phyloP scores from a whole-genome alignment of 2,888 invertebrate species.

The Terebella lapidaria region DNA sequence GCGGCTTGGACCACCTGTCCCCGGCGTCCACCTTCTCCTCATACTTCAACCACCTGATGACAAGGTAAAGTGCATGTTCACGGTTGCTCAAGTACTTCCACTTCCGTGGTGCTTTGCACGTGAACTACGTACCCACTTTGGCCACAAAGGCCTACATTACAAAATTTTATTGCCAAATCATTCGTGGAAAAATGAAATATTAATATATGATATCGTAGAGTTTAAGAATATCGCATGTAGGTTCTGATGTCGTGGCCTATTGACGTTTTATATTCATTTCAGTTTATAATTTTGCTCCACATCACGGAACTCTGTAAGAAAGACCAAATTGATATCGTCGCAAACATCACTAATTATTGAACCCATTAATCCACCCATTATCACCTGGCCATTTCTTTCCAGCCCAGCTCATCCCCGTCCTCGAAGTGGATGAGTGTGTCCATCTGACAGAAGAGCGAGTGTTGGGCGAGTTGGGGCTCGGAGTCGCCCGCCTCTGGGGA shows the following conservation, averaged over 20 bases:
- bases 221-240: too few relatives aligned
- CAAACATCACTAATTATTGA: too few relatives aligned
- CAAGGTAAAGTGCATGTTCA: background rate
- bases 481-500: background rate
- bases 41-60: conserved; percentile 57
- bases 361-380: too few relatives aligned
- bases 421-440: conserved; percentile 25
- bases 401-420: conserved; percentile 19
- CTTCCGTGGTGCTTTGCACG: background rate
- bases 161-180: too few relatives aligned
- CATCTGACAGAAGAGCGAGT: conserved; percentile 27
- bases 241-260: too few relatives aligned
- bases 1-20: conserved; percentile 91
- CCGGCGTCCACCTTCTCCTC: conserved; percentile 91
- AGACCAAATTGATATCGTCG: too few relatives aligned
- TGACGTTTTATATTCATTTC: too few relatives aligned
- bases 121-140: background rate
- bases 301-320: too few relatives aligned
- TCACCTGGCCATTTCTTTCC: conserved; percentile 29
- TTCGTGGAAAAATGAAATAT: too few relatives aligned
- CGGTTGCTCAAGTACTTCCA: background rate
- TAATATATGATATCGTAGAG: too few relatives aligned
- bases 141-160: too few relatives aligned
- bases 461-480: background rate
- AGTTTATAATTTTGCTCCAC: too few relatives aligned